phyloP scores from a whole-genome alignment of 2,113 vertebrate genomes.

The Pimephales promelas region DNA sequence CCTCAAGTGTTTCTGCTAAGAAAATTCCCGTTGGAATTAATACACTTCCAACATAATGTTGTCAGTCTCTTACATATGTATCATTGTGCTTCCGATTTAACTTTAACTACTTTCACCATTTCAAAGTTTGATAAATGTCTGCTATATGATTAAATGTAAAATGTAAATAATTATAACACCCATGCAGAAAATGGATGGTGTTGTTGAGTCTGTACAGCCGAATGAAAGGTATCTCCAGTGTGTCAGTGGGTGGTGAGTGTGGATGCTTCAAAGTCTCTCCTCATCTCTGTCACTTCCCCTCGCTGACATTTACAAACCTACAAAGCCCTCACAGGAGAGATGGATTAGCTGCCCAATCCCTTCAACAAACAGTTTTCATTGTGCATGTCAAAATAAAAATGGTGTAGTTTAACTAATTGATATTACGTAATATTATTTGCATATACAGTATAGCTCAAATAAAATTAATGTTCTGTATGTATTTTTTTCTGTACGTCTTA shows the following conservation, averaged over 20 bases:
- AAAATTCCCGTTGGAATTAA: neutral
- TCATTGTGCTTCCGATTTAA: neutral
- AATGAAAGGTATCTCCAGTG: constrained; percentile 34
- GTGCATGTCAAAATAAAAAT: neutral
- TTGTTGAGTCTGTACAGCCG: neutral
- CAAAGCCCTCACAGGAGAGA: constrained; percentile 50
- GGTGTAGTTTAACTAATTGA: neutral
- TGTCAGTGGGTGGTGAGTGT: constrained; percentile 49
- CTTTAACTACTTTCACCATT: neutral
- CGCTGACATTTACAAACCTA: constrained; percentile 68
- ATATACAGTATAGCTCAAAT: neutral
- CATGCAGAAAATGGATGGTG: neutral
- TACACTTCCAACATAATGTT: neutral
- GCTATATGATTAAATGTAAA: too few relatives aligned
- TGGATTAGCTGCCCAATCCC: constrained; percentile 39
- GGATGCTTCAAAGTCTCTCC: constrained; percentile 69
- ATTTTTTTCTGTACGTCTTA: neutral
- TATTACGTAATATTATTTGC: neutral
- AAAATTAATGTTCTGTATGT: neutral
- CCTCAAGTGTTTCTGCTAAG: neutral
- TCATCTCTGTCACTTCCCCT: constrained; percentile 57
- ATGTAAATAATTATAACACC: neutral
- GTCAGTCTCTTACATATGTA: neutral
- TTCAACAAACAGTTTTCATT: constrained; percentile 18
- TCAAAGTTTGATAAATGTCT: neutral